Evolutionary conservation across 2,888 invertebrate species (phyloP), one percentile per base, ranked within the genome.

Genomic region (Lithophane socia): DNA sequence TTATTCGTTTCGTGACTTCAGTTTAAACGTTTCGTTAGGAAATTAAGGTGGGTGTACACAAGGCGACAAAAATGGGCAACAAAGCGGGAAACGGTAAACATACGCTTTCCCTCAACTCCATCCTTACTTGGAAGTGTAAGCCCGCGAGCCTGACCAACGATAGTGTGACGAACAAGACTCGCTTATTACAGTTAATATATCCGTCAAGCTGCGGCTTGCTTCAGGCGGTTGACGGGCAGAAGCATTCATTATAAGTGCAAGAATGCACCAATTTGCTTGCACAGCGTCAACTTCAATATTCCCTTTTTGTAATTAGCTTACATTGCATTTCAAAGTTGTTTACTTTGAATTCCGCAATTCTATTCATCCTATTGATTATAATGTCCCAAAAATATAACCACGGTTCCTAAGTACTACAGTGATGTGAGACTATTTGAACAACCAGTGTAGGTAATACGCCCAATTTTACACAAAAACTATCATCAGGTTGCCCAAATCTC

Each of bases 1-100:
- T 92, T 92, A 90, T 91, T 89, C 87, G 88, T 92, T 95, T 93
- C 96, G 96, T 96, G 96, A 96, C 96, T 95, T 86, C 64, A 87
- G 85, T 89, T 89, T 89, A 82, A 84, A 86, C 54, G 78, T 77
- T 80, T 80, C 42, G 79, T 86, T 80, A 82, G 29, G 77, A 77
- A 64, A 81, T 87, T 83, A 83, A 72, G 77, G 74, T 73, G 75
- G 65, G 47, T 78, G 47, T 71, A 78, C 75, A 84, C 77, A 67
- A 5, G 64, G 69, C n/a, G 37, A 44, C 29, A 44, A n/a, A 61
- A 37, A 3, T 69, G 58, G 65, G 29, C 37, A 68, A 42, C 16
- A 54, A 13, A 24, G 16, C 21, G 3, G 24, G 12, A 74, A 47
- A 3, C n/a, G 16, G 44, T 24, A 49, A 21, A 18, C 37, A 42